These are phyloP conservation scores for Trachelus iudaicus DNA, from an alignment of 2,888 invertebrate species.

Conservation along the genomic window DNA sequence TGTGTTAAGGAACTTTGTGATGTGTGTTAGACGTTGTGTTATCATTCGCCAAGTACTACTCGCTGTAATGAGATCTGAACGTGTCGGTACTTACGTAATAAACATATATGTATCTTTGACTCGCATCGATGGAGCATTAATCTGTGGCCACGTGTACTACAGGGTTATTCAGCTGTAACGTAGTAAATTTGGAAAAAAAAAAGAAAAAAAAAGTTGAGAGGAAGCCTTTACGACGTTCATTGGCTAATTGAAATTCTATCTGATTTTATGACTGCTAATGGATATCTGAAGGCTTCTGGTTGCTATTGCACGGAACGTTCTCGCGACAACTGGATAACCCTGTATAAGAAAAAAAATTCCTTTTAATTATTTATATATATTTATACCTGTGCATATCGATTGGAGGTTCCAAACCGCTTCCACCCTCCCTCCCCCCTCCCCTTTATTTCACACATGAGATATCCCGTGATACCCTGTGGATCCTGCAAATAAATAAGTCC, in stretches of 20 bases:
- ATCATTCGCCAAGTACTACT: background rate
- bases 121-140: background rate
- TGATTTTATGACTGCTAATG: background rate
- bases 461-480: background rate
- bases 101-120: background rate
- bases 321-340: background rate
- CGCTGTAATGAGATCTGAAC: constrained; percentile 2
- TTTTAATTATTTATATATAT: background rate
- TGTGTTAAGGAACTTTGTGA: background rate
- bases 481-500: background rate
- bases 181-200: background rate
- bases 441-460: background rate
- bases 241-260: background rate
- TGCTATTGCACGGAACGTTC: background rate
- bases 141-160: background rate
- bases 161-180: background rate
- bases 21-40: constrained; percentile 1
- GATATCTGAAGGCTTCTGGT: background rate
- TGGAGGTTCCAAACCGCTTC: too few relatives aligned
- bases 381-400: background rate
- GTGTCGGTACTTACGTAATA: background rate
- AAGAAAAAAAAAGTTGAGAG: background rate
- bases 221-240: background rate
- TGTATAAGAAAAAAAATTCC: background rate
- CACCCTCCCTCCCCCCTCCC: too few relatives aligned